These are phyloP conservation scores for Aromia moschata DNA, from an alignment of 2,888 invertebrate genomes.

Conservation along the genomic window DNA sequence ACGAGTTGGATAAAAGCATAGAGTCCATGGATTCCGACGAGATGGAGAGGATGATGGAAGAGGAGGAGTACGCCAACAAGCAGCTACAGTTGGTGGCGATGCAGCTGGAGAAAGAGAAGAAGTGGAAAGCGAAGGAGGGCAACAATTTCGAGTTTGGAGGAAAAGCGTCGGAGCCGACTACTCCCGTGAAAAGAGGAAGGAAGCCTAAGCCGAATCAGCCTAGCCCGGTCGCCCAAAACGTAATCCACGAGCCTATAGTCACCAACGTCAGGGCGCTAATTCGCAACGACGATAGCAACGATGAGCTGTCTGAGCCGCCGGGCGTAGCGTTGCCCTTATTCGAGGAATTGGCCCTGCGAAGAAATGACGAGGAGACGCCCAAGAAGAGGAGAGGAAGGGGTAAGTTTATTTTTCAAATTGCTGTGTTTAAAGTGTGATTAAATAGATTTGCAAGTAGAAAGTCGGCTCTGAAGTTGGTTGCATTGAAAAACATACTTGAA, in stretches of 20 bases:
- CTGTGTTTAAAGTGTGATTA: background rate
- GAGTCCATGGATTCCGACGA: slow-evolving; percentile 64
- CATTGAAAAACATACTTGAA: too few relatives aligned
- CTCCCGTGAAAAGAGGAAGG: slow-evolving; percentile 40
- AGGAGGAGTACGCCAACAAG: slow-evolving; percentile 69
- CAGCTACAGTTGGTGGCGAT: slow-evolving; percentile 65
- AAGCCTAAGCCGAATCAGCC: slow-evolving; percentile 48
- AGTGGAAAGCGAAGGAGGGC: slow-evolving; percentile 66
- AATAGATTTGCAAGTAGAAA: too few relatives aligned
- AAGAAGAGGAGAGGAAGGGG: slow-evolving; percentile 62
- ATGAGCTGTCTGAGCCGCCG: slow-evolving; percentile 58
- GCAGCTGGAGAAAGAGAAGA: slow-evolving; percentile 67
- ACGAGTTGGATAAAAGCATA: slow-evolving; percentile 56
- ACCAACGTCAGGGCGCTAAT: slow-evolving; percentile 47
- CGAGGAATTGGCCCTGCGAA: slow-evolving; percentile 48
- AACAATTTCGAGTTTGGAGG: background rate
- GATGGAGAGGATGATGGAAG: slow-evolving; percentile 68
- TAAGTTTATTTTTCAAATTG: slow-evolving; percentile 34
- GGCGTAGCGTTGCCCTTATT: slow-evolving; percentile 56
- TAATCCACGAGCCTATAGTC: slow-evolving; percentile 46
- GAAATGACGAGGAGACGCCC: slow-evolving; percentile 53
- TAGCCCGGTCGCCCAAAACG: slow-evolving; percentile 21
- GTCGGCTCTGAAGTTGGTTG: too few relatives aligned
- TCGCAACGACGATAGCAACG: slow-evolving; percentile 50
- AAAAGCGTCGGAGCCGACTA: background rate